Evolutionary conservation across 2,113 vertebrate species (phyloP).

Genomic region (Callipepla californica): DNA sequence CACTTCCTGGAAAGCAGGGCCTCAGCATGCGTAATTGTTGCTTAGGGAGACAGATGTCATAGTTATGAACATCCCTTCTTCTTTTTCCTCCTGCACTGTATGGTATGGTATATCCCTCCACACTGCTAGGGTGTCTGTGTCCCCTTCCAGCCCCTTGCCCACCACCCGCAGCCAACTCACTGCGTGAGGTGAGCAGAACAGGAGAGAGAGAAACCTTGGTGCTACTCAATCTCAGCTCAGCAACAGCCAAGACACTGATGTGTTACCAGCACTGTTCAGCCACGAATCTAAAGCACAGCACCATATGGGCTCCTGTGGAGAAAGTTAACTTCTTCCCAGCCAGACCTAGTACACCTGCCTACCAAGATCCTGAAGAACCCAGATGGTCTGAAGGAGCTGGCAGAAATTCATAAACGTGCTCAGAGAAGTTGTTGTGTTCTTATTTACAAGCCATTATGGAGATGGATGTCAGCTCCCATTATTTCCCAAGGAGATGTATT

Average conservation of each 20-base stretch:
- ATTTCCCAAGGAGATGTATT: not conserved
- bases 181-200: not conserved
- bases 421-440: not conserved
- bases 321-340: not conserved
- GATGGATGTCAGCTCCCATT: not conserved
- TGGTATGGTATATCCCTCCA: not conserved
- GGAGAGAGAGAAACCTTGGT: not conserved
- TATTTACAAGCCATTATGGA: not conserved
- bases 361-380: not conserved
- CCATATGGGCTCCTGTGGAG: rapidly evolving
- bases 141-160: not conserved
- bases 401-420: not conserved
- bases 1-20: too few relatives aligned
- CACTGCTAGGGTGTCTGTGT: not conserved
- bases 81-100: not conserved
- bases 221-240: not conserved
- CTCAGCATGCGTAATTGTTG: too few relatives aligned
- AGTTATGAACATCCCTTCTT: not conserved
- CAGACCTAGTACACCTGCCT: not conserved
- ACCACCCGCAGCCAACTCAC: not conserved
- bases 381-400: not conserved
- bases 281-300: not conserved
- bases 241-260: not conserved
- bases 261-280: not conserved
- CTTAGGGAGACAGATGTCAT: not conserved